These are phyloP conservation scores for Apodemia zela DNA, from an alignment of 2,888 invertebrate genomes.

Conservation along the genomic window DNA sequence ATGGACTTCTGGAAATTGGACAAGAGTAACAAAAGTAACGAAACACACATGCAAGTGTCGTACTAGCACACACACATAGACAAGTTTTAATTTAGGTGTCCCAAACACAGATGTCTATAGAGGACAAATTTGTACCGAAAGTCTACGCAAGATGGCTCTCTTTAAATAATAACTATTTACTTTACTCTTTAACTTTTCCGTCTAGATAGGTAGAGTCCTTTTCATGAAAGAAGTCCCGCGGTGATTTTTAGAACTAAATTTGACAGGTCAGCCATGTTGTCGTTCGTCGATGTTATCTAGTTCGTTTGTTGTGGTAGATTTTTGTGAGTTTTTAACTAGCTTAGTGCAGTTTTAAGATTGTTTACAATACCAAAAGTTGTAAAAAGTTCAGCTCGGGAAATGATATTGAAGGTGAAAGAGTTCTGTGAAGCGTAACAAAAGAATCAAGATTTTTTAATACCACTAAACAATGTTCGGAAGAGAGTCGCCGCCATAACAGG, in stretches of 20 bases:
- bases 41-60: too few relatives aligned
- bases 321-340: not conserved
- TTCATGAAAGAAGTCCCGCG: not conserved
- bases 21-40: too few relatives aligned
- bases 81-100: too few relatives aligned
- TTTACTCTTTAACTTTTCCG: too few relatives aligned
- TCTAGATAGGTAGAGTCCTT: not conserved
- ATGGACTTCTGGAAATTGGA: too few relatives aligned
- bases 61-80: too few relatives aligned
- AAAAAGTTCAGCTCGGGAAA: constrained; percentile 25
- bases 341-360: not conserved
- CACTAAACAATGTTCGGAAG: constrained; percentile 28
- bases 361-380: constrained; percentile 13
- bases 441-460: constrained; percentile 28
- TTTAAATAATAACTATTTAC: too few relatives aligned
- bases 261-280: not conserved
- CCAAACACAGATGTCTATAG: too few relatives aligned
- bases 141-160: too few relatives aligned
- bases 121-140: too few relatives aligned
- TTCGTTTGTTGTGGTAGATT: not conserved
- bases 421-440: constrained; percentile 29
- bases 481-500: constrained; percentile 29
- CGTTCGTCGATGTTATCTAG: too few relatives aligned
- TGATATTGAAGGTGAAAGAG: constrained; percentile 30
- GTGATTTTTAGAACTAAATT: not conserved